These are phyloP conservation scores for Huso huso DNA, from an alignment of 2,797 vertebrate species.

Conservation along the genomic window DNA sequence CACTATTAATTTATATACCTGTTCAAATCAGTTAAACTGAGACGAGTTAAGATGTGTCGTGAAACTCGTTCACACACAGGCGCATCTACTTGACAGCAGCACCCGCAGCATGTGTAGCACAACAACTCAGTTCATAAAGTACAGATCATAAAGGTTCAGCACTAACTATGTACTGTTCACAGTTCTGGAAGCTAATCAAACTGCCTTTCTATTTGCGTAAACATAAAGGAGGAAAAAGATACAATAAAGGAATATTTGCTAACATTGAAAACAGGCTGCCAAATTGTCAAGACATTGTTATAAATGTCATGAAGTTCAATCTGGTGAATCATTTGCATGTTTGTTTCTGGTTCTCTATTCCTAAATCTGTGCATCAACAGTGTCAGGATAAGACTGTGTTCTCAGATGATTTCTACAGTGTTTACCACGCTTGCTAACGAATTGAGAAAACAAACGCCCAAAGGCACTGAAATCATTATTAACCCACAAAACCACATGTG, in stretches of 20 bases:
- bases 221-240: too few species aligned
- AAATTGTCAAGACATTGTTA: too few species aligned
- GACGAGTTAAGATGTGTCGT: neutral
- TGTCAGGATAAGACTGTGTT: too few species aligned
- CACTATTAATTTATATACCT: constrained; percentile 5
- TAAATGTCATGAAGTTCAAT: too few species aligned
- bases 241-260: too few species aligned
- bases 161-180: neutral
- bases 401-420: too few species aligned
- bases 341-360: too few species aligned
- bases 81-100: neutral
- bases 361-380: too few species aligned
- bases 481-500: constrained; percentile 17
- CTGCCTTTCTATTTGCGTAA: neutral
- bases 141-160: constrained; percentile 4
- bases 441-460: constrained; percentile 2
- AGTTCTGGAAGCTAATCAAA: neutral
- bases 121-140: neutral
- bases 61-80: neutral
- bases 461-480: constrained; percentile 22
- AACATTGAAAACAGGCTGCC: too few species aligned
- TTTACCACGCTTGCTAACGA: too few species aligned
- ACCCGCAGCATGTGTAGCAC: constrained; percentile 2
- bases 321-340: too few species aligned
- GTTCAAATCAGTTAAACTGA: neutral